Conservation (phyloP, 2,797 vertebrate genomes). For the Lagocephalus sceleratus region DNA sequence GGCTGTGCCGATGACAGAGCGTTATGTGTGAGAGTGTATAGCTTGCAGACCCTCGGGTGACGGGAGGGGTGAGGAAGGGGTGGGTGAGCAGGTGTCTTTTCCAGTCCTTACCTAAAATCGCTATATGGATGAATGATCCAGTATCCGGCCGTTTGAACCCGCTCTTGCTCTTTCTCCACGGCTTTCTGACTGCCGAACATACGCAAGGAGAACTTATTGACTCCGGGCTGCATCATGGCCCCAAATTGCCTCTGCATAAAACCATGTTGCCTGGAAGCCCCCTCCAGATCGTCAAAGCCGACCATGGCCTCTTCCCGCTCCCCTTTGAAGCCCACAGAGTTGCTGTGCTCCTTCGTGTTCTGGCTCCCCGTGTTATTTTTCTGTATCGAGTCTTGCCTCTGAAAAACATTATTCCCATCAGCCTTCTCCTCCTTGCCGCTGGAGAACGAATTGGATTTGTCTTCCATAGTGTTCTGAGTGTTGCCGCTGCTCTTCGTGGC, state of each 20-base stretch:
- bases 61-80: slow-evolving; percentile 38
- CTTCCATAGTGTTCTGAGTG: slow-evolving; percentile 81
- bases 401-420: slow-evolving; percentile 86
- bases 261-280: slow-evolving; percentile 81
- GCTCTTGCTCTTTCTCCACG: slow-evolving; percentile 97
- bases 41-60: slow-evolving; percentile 62
- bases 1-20: slow-evolving; percentile 37
- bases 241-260: slow-evolving; percentile 98
- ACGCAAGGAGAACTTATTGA: slow-evolving; percentile 99
- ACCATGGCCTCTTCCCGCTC: slow-evolving; percentile 87
- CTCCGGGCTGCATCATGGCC: slow-evolving; percentile 96
- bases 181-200: slow-evolving; percentile 99
- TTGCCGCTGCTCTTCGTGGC: slow-evolving; percentile 33
- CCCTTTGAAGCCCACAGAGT: slow-evolving; percentile 92
- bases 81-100: slow-evolving; percentile 64
- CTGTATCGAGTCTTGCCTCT: slow-evolving; percentile 84
- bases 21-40: slow-evolving; percentile 49
- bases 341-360: slow-evolving; percentile 90
- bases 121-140: slow-evolving; percentile 99
- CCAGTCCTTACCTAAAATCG: slow-evolving; percentile 93
- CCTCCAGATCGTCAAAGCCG: slow-evolving; percentile 88
- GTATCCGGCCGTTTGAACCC: slow-evolving; percentile 97
- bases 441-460: slow-evolving; percentile 87
- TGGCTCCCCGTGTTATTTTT: slow-evolving; percentile 81
- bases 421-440: slow-evolving; percentile 87